Evolutionary conservation across 2,888 invertebrate species (phyloP), one percentile per base, ranked within the genome.

Genomic region (Anorthoa munda): DNA sequence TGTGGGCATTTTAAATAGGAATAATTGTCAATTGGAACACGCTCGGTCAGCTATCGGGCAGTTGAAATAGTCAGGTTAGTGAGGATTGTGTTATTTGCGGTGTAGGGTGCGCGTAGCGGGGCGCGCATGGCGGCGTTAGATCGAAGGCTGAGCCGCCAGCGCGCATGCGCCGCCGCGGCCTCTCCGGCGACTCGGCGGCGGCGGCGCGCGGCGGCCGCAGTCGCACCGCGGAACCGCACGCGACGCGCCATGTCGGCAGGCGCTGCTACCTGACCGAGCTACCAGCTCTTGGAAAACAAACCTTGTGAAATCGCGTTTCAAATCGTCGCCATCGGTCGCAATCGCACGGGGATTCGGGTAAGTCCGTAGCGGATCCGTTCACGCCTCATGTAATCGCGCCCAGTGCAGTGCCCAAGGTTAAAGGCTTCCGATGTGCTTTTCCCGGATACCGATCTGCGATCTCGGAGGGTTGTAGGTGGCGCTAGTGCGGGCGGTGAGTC

Each of bases 401-500:
- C 84, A 90, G 91, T 92, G 90, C 92, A 90, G 89, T 91, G 90
- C 82, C 90, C 91, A 90, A 93, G 92, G 91, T 91, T 91, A 87
- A 88, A 89, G 87, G 87, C 85, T 89, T 89, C 87, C 83, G 87
- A 88, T 87, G 91, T 89, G 91, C 88, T 92, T 91, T 90, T 90
- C 90, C 91, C 91, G 90, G 91, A 92, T 87, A 84, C 87, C 84
- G 84, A 87, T 86, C 84, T 86, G 86, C 82, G 86, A 90, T 90
- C 89, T 86, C 85, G 78, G 85, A 86, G 90, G 82, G 92, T 90
- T 87, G 92, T 91, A 94, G 95, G 90, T 93, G 95, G 94, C 95
- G 95, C 93, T 92, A 90, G 93, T 90, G 93, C 75, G 90, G 90
- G 89, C 92, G 93, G 95, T 96, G 96, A 95, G 94, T 96, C 96